These are phyloP conservation scores for Euwallacea similis DNA, from an alignment of 1,140 invertebrate genomes.

Conservation along the genomic window DNA sequence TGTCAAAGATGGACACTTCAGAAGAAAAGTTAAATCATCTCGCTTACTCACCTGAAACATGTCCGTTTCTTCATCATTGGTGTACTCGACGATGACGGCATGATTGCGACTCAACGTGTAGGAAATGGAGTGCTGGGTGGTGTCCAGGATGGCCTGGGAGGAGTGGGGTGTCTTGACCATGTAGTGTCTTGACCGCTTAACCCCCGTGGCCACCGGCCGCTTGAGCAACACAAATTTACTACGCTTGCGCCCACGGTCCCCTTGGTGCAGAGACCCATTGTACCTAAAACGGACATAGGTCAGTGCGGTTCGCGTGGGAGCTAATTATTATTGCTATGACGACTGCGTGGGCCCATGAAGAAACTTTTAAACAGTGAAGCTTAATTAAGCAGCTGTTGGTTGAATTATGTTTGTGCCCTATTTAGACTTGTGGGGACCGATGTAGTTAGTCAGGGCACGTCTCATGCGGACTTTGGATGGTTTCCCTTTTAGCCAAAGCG, in stretches of 20 bases:
- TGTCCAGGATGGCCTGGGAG: conserved; percentile 89
- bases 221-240: conserved; percentile 93
- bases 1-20: too few species aligned
- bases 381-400: too few species aligned
- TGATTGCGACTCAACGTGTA: conserved; percentile 95
- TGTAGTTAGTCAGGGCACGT: too few species aligned
- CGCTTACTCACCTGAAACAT: conserved; percentile 88
- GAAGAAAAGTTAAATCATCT: not conserved
- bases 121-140: conserved; percentile 91
- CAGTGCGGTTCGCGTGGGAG: not conserved
- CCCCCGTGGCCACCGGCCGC: conserved; percentile 83
- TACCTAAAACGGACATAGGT: conserved; percentile 66
- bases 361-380: too few species aligned
- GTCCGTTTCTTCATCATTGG: conserved; percentile 90
- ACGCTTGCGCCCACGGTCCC: conserved; percentile 86
- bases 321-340: too few species aligned
- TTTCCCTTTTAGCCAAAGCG: too few species aligned
- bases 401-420: too few species aligned
- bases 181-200: conserved; percentile 93
- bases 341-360: too few species aligned
- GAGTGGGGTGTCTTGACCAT: conserved; percentile 89
- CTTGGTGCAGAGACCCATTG: conserved; percentile 91
- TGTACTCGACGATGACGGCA: conserved; percentile 97
- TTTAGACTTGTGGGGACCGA: too few species aligned
- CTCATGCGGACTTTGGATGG: too few species aligned